These are phyloP conservation scores for Campoletis raptor DNA, from an alignment of 2,888 invertebrate species.

Conservation along the genomic window DNA sequence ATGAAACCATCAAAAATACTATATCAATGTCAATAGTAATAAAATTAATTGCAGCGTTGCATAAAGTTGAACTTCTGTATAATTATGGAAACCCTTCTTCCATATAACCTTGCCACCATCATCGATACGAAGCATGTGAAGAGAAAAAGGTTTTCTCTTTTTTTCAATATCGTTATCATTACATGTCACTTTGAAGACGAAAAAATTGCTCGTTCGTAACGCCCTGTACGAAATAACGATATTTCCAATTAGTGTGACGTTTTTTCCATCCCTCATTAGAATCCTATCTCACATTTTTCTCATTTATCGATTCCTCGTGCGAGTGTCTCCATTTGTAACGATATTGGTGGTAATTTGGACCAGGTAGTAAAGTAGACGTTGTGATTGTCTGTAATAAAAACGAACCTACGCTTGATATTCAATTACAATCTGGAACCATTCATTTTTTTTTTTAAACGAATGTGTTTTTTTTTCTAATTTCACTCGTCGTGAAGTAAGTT, in stretches of 20 bases:
- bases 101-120: background rate
- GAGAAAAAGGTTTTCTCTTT: background rate
- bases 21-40: background rate
- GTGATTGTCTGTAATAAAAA: background rate
- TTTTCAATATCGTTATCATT: conserved; percentile 13
- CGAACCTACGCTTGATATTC: background rate
- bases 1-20: no score
- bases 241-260: conserved; percentile 54
- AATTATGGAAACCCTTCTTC: background rate
- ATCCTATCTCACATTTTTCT: conserved; percentile 36
- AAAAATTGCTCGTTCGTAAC: conserved; percentile 16
- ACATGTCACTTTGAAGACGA: conserved; percentile 36
- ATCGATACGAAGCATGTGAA: background rate
- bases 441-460: background rate
- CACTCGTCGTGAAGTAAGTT: background rate
- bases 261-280: conserved; percentile 15
- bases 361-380: background rate
- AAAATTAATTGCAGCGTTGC: background rate
- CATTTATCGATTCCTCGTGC: conserved; percentile 34
- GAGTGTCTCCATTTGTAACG: conserved; percentile 10
- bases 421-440: background rate
- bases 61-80: background rate
- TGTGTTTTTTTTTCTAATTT: background rate
- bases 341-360: conserved; percentile 7
- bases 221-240: conserved; percentile 16